Evolutionary conservation across 23 tunicate genomes (phyloP).

Genomic region (Halocynthia aurantium): DNA sequence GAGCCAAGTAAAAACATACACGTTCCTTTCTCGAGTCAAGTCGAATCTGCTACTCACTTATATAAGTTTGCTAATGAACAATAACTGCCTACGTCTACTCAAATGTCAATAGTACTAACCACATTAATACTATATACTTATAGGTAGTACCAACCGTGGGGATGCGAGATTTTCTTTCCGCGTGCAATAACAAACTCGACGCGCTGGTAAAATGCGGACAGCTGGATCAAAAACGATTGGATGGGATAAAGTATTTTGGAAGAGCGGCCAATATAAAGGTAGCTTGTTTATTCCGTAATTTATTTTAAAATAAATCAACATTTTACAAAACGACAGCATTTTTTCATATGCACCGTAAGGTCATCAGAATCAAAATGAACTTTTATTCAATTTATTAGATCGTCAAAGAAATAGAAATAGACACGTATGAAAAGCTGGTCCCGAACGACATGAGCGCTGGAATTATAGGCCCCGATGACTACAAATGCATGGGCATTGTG

Average conservation of each 20-base stretch:
- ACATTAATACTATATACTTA: not conserved
- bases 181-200: conserved; percentile 67
- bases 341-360: not conserved
- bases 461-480: conserved; percentile 58
- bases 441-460: conserved; percentile 81
- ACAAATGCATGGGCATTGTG: conserved; percentile 86
- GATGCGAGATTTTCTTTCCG: conserved; percentile 76
- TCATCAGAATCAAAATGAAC: not conserved
- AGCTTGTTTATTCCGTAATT: not conserved
- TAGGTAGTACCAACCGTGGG: conserved; percentile 22
- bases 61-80: too few relatives aligned
- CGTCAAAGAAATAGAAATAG: conserved; percentile 45
- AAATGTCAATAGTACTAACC: too few relatives aligned
- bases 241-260: conserved; percentile 87
- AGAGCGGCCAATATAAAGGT: conserved; percentile 90
- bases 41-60: too few relatives aligned
- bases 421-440: conserved; percentile 68
- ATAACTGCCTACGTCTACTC: too few relatives aligned
- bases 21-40: too few relatives aligned
- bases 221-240: conserved; percentile 70
- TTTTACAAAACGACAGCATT: not conserved
- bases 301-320: not conserved
- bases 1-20: not conserved
- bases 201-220: conserved; percentile 78
- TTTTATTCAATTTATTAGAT: conserved; percentile 21